Percentiles rank a stretch among this genome's conserved stretches.
Evolutionary conservation across 2,797 vertebrate genomes (phyloP).

Genomic region (Anniella stebbinsi): DNA sequence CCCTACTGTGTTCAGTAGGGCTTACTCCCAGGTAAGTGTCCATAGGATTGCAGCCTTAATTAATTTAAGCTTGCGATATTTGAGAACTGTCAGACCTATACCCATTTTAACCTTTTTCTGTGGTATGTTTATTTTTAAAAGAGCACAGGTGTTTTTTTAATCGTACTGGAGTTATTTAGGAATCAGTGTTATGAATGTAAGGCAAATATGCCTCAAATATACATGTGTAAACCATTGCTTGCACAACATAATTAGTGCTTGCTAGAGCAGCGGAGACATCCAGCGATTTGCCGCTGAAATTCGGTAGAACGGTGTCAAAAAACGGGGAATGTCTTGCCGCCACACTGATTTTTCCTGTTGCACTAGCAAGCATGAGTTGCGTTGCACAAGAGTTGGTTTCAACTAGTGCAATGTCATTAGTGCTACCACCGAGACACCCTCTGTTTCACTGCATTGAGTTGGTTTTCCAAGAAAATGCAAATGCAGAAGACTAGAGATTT

Average conservation of each 20-base stretch:
- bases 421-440: no score
- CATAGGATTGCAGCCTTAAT: background rate
- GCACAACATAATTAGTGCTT: no score
- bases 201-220: background rate
- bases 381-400: no score
- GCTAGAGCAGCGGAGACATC: no score
- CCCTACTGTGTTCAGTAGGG: background rate
- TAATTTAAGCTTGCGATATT: background rate
- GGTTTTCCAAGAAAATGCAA: background rate
- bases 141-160: background rate
- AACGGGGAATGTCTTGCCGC: no score
- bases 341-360: no score
- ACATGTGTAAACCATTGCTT: no score
- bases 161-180: background rate
- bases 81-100: background rate
- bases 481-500: background rate
- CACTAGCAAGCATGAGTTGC: no score
- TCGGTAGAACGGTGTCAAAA: no score
- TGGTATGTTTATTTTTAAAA: background rate
- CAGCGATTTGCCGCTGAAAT: no score
- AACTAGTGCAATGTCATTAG: no score
- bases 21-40: background rate
- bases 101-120: background rate
- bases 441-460: background rate
- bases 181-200: background rate